Evolutionary conservation across 2,113 vertebrate species (phyloP).

Genomic region (Stegostoma tigrinum): DNA sequence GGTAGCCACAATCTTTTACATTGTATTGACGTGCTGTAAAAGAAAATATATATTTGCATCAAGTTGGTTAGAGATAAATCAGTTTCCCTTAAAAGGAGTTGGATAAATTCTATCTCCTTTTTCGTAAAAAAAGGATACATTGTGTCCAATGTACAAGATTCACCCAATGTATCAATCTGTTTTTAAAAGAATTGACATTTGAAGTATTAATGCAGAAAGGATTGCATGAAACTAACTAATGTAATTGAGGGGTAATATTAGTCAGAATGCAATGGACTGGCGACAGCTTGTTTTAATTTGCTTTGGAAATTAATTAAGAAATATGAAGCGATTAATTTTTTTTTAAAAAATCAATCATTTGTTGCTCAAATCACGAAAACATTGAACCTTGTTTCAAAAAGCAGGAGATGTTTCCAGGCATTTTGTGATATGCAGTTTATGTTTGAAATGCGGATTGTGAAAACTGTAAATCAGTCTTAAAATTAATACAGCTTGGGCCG

Average conservation of each 20-base stretch:
- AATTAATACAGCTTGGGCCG: background rate
- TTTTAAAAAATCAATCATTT: background rate
- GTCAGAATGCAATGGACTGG: too few species aligned
- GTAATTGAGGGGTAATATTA: background rate
- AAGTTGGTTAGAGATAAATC: background rate
- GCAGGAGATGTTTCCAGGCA: background rate
- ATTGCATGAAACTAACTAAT: background rate
- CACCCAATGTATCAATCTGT: background rate
- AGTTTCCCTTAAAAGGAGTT: background rate
- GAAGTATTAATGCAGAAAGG: background rate
- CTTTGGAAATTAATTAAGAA: background rate
- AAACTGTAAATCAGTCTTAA: background rate
- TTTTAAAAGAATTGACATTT: background rate
- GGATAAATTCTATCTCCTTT: background rate
- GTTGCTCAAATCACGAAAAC: background rate
- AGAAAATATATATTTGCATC: background rate
- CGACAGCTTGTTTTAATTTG: background rate
- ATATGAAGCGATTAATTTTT: background rate
- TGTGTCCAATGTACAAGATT: background rate
- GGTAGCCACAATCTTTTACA: too few species aligned
- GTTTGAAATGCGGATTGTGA: background rate
- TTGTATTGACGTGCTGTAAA: background rate
- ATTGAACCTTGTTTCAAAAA: background rate
- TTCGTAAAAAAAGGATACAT: background rate
- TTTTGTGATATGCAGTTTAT: background rate